Percentiles rank a stretch among this genome's conserved stretches.
phyloP scores from a whole-genome alignment of 2,888 invertebrate genomes.

The Heliconius sara region DNA sequence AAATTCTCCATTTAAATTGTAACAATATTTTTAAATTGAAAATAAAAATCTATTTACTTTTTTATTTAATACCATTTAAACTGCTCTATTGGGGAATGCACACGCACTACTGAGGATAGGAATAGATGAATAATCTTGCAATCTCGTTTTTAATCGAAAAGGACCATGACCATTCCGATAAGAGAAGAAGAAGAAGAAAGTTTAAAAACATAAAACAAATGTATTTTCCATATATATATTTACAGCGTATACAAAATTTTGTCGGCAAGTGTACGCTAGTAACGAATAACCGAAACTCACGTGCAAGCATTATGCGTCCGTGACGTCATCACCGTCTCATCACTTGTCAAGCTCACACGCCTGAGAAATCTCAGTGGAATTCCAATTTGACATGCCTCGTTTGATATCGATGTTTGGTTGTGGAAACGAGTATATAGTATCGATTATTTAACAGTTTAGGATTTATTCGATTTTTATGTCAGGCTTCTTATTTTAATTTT shows the following conservation, averaged over 20 bases:
- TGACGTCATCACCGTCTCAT: slow-evolving; percentile 67
- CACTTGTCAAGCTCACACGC: slow-evolving; percentile 59
- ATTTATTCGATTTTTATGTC: neutral
- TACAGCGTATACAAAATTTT: slow-evolving; percentile 8
- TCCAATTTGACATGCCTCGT: slow-evolving; percentile 33
- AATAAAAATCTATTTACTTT: no score
- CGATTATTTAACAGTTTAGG: neutral
- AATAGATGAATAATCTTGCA: no score
- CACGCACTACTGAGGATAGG: no score
- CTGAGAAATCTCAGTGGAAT: slow-evolving; percentile 43
- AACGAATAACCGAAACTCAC: slow-evolving; percentile 47
- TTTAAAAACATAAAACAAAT: neutral
- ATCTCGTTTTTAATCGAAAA: no score
- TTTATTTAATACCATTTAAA: no score
- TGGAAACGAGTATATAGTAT: neutral
- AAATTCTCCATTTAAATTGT: no score
- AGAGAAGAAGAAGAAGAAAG: no score
- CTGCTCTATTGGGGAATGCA: no score
- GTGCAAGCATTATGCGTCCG: slow-evolving; percentile 61
- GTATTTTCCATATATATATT: neutral
- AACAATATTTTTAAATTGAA: no score
- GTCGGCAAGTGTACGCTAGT: slow-evolving; percentile 30
- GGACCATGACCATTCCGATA: no score
- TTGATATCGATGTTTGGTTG: slow-evolving; percentile 11
- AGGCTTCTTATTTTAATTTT: neutral